Percentiles rank a stretch among this genome's conserved stretches.
Conservation (phyloP, 2,888 invertebrate genomes). For the Isoperla grammatica region DNA sequence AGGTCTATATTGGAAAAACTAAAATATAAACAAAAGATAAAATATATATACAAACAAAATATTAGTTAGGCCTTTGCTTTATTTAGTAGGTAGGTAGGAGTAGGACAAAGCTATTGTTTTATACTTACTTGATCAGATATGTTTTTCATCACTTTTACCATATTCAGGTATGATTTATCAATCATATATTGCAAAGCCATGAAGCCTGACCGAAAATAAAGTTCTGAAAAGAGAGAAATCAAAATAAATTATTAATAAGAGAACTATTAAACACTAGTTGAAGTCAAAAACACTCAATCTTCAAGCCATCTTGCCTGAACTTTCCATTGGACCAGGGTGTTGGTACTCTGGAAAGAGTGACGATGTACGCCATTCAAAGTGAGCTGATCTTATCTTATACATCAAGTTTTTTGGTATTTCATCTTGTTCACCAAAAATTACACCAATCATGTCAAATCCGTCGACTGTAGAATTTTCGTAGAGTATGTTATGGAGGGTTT, state of each 20-base stretch:
- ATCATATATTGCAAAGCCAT: slow-evolving; percentile 55
- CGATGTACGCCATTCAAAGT: slow-evolving; percentile 40
- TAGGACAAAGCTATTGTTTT: too few relatives aligned
- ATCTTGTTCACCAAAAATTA: neutral
- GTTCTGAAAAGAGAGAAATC: slow-evolving; percentile 37
- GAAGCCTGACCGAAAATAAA: slow-evolving; percentile 48
- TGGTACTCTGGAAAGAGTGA: slow-evolving; percentile 40
- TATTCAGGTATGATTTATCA: slow-evolving; percentile 48
- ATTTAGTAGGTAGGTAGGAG: too few relatives aligned
- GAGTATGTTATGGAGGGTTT: neutral
- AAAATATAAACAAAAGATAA: too few relatives aligned
- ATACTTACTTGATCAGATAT: neutral
- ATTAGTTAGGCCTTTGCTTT: too few relatives aligned
- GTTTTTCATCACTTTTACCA: neutral
- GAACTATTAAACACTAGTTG: too few relatives aligned
- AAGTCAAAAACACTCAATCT: too few relatives aligned
- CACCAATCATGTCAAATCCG: neutral
- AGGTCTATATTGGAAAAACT: too few relatives aligned
- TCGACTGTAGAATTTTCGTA: neutral
- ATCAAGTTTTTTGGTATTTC: slow-evolving; percentile 38
- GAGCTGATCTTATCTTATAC: slow-evolving; percentile 48
- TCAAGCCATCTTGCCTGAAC: slow-evolving; percentile 40
- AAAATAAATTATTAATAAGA: too few relatives aligned
- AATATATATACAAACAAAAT: too few relatives aligned
- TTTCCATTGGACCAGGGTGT: slow-evolving; percentile 36